Evolutionary conservation across 2,888 invertebrate genomes (phyloP), one percentile per base, ranked within the genome.

Genomic region (Nowickia ferox): DNA sequence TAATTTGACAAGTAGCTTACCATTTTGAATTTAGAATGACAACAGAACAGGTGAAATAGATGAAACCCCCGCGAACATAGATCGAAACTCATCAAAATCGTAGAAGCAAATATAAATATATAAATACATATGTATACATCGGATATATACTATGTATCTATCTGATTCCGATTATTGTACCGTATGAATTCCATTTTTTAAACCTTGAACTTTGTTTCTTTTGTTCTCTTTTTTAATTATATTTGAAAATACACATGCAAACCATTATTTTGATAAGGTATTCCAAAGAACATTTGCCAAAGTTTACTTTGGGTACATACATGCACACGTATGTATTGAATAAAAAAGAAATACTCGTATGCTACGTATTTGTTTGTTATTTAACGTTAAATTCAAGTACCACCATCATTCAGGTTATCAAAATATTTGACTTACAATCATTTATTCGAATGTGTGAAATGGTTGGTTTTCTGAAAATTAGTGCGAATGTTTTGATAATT

Each of bases 321-420:
- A 13, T 48, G 13, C 46, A 19, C 17, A 15, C 6, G 13, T 48
- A 6, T 15, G n/a, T 15, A 48, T 13, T 48, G 15, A 30, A 1
- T 48, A 1, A 30, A 15, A 46, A 30, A 40, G 48, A 22, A 66
- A 44, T 44, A 51, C 38, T 38, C 48, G 38, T 44, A 51, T 11
- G 9, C 19, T 40, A 19, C 13, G 46, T 15, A 38, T 13, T 38
- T 17, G n/a, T 79, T 63, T 51, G 19, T 59, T 81, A 42, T 42
- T 53, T 40, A 9, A 38, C 38, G 38, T 53, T 8, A 59, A 57
- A 38, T 63, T 38, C 38, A 5, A 19, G 19, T 51, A 42, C 57
- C 46, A n/a, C n/a, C 42, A 55, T 42, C 22, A 19, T 19, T 38
- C 38, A 42, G 83, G 77, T 83, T 83, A 83, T 83, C 83, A 66